Evolutionary conservation across 2,797 vertebrate species (phyloP).

Genomic region (Schizopygopsis pylzovi): DNA sequence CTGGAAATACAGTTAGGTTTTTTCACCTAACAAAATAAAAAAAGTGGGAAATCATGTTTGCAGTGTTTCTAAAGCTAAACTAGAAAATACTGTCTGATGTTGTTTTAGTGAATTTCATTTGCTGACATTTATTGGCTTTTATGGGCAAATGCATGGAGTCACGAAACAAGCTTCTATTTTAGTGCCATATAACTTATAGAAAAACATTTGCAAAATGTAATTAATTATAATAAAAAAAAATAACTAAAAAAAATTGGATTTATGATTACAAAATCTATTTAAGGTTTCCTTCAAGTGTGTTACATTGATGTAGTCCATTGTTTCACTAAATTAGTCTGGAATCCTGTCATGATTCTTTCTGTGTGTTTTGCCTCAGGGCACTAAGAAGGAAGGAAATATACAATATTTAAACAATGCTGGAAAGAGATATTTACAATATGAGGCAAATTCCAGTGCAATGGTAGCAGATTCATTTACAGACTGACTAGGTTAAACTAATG

Average conservation of each 20-base stretch:
- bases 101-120: background rate
- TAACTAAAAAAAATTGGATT: background rate
- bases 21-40: background rate
- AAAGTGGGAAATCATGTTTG: background rate
- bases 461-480: background rate
- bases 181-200: background rate
- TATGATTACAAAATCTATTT: background rate
- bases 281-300: background rate
- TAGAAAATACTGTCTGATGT: background rate
- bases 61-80: background rate
- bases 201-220: background rate
- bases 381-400: background rate
- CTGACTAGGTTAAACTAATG: background rate
- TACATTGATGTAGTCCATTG: background rate
- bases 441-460: background rate
- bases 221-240: background rate
- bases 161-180: background rate
- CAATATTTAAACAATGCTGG: background rate
- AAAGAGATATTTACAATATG: background rate
- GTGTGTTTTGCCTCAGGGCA: background rate
- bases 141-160: background rate
- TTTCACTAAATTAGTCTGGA: background rate
- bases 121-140: background rate
- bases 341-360: background rate
- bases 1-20: background rate